These are phyloP conservation scores for Drosophila mimetica DNA, from an alignment of 2,888 invertebrate genomes.

Conservation along the genomic window DNA sequence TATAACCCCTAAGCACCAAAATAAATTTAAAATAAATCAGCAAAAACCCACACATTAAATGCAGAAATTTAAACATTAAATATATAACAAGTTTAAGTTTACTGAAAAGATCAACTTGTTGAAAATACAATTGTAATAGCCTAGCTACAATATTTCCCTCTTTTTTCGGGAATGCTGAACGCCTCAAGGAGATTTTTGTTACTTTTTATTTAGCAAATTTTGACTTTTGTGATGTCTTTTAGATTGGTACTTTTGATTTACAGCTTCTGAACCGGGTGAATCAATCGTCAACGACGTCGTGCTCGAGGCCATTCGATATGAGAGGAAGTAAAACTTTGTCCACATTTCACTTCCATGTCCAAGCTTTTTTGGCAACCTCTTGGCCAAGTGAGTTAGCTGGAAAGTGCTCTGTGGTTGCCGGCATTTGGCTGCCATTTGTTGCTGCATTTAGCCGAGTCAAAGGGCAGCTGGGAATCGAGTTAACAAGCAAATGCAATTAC, in stretches of 20 bases:
- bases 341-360: too few species aligned
- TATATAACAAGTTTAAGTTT: too few species aligned
- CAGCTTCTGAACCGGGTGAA: conserved; percentile 40
- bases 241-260: not conserved
- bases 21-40: too few species aligned
- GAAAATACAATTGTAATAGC: not conserved
- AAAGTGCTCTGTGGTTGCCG: conserved; percentile 34
- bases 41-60: too few species aligned
- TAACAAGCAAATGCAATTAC: conserved; percentile 72
- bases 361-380: conserved; percentile 39
- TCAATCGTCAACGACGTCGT: conserved; percentile 74
- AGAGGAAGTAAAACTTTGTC: conserved; percentile 7
- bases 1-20: too few species aligned
- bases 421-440: conserved; percentile 23
- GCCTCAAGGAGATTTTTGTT: too few species aligned
- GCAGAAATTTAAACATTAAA: too few species aligned
- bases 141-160: not conserved
- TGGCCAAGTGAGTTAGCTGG: conserved; percentile 38
- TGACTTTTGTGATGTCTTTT: not conserved
- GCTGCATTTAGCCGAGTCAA: conserved; percentile 56
- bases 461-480: conserved; percentile 62
- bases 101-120: not conserved
- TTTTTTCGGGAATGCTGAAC: too few species aligned
- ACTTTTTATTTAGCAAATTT: too few species aligned
- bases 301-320: conserved; percentile 18